Base-by-base conservation (phyloP, 2,797 vertebrate genomes). In the Epinephelus awoara region DNA sequence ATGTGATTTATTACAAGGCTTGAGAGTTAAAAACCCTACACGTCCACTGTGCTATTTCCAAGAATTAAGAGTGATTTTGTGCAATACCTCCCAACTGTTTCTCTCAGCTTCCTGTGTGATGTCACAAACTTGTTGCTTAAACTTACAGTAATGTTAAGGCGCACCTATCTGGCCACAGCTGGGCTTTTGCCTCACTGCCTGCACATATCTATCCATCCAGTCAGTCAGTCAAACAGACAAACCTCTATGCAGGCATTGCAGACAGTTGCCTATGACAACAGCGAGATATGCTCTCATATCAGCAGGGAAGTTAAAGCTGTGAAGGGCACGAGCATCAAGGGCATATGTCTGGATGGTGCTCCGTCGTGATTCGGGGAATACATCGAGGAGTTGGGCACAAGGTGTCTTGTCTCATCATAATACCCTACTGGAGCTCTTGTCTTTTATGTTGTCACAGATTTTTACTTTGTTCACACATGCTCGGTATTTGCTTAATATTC, bases 201-300 rank as follows among this genome's bases (percentile, higher is more conserved):
- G 65, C 63, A 63, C 80, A 66, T 34, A 47, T 80, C 52, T 12
- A 21, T 75, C 59, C 29, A n/a, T 34, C 18, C 38, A 63, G 67
- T 72, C 68, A 49, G 51, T 51, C 42, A 68, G 72, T 19, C 38
- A 67, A 57, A 70, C 66, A 75, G 67, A 74, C 74, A 71, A 76
- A 69, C 76, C 69, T 57, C 47, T 75, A 66, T 68, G 73, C 82
- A 72, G 74, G 23, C 72, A 56, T 72, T 73, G 78, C 85, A 83
- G 83, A 82, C 86, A 80, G 86, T 91, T 89, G 82, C 81, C 79
- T 75, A 66, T 90, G 87, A 91, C 86, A 89, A 78, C 86, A 81
- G 79, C 76, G 79, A 85, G 80, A 89, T 85, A 81, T 80, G 81
- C 66, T 72, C 50, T 72, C 69, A 64, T 84, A 89, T 91, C 82